Evolutionary conservation across 2,113 vertebrate species (phyloP).

Genomic region (Brachyhypopomus occidentalis): DNA sequence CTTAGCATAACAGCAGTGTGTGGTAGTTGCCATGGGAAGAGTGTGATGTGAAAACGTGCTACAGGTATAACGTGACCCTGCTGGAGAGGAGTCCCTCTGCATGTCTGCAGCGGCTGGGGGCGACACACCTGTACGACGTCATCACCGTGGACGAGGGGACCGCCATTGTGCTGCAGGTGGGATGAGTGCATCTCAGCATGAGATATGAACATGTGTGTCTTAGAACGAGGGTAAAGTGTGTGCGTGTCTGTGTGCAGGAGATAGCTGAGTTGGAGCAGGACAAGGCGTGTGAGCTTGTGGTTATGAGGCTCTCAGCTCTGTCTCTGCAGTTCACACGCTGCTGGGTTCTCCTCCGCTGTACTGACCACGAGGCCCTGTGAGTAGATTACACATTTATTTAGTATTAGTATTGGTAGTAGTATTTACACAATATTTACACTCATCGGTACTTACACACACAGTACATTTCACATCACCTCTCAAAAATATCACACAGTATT

Average conservation of each 20-base stretch:
- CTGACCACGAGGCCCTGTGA: conserved; percentile 40
- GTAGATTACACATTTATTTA: background rate
- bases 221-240: background rate
- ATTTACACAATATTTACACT: too few relatives aligned
- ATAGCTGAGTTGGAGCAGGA: conserved; percentile 79
- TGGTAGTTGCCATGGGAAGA: background rate
- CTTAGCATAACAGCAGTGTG: too few relatives aligned
- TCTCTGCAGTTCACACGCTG: conserved; percentile 88
- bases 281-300: conserved; percentile 76
- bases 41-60: conserved; percentile 14
- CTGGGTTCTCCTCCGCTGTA: conserved; percentile 85
- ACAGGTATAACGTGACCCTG: conserved; percentile 84
- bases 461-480: background rate
- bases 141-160: conserved; percentile 88
- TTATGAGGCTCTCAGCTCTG: conserved; percentile 81
- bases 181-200: too few relatives aligned
- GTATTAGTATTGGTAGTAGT: too few relatives aligned
- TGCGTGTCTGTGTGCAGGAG: conserved; percentile 66
- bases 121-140: conserved; percentile 74
- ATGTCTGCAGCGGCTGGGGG: conserved; percentile 78
- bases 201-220: too few relatives aligned
- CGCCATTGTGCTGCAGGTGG: conserved; percentile 85
- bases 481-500: too few relatives aligned
- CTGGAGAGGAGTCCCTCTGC: conserved; percentile 80
- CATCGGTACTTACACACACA: background rate